Evolutionary conservation across 2,113 vertebrate species (phyloP).

Genomic region (Anseranas semipalmata): DNA sequence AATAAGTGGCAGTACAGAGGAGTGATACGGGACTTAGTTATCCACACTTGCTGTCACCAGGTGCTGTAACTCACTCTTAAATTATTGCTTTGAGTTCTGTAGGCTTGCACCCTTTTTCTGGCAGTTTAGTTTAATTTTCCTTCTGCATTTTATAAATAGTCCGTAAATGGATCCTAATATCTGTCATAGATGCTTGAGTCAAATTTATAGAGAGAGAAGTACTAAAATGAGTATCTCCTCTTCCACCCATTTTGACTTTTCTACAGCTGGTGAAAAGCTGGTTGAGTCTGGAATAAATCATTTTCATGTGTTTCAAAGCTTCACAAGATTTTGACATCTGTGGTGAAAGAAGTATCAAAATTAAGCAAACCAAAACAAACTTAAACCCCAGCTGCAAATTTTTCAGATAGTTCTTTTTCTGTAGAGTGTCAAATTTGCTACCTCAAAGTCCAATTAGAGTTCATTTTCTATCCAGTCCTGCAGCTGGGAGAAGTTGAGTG

Average conservation of each 20-base stretch:
- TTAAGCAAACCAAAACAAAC: constrained; percentile 59
- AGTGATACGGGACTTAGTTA: neutral
- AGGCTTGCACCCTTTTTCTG: constrained; percentile 13
- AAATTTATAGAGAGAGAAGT: constrained; percentile 32
- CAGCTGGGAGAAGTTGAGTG: constrained; percentile 56
- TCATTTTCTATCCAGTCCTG: constrained; percentile 50
- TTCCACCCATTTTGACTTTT: constrained; percentile 37
- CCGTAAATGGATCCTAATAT: constrained; percentile 34
- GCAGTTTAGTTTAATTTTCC: neutral
- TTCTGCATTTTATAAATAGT: constrained; percentile 48
- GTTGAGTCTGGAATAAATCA: constrained; percentile 33
- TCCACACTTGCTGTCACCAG: neutral
- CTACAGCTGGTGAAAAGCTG: constrained; percentile 51
- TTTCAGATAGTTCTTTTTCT: constrained; percentile 44
- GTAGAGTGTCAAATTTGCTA: constrained; percentile 39
- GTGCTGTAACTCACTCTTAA: neutral
- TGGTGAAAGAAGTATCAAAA: constrained; percentile 54
- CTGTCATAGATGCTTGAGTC: constrained; percentile 28
- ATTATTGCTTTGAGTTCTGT: neutral
- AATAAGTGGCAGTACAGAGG: neutral
- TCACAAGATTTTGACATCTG: constrained; percentile 48
- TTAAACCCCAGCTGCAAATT: constrained; percentile 59
- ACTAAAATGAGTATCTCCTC: constrained; percentile 33
- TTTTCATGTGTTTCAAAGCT: constrained; percentile 43
- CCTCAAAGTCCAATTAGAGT: constrained; percentile 60